Conservation (phyloP, 2,797 vertebrate species). For the Pipistrellus pipistrellus region DNA sequence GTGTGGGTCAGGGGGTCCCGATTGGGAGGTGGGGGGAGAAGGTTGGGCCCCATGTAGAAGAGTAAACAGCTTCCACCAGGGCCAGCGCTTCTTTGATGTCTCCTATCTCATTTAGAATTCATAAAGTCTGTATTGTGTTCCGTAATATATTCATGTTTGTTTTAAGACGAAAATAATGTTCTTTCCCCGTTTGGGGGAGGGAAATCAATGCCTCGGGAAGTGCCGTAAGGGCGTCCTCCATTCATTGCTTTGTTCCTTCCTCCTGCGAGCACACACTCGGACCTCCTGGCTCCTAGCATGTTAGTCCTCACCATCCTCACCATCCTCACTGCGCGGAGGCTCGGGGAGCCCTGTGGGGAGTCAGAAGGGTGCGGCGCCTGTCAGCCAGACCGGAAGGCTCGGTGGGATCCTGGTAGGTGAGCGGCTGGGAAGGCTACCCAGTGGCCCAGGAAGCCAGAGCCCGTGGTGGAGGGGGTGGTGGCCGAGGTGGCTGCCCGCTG, state of each 20-base stretch:
- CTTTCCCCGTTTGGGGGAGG: background rate
- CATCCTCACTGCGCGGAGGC: accelerated
- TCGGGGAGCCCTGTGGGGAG: accelerated
- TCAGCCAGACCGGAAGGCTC: background rate
- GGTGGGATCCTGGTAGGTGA: background rate
- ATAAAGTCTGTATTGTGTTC: background rate
- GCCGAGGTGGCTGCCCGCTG: background rate
- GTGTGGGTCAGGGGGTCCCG: too few relatives aligned
- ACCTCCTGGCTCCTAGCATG: accelerated
- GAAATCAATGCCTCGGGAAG: background rate
- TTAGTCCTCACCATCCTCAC: background rate
- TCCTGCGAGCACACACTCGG: accelerated
- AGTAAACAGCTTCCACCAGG: background rate
- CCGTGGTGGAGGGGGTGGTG: accelerated
- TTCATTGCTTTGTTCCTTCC: background rate
- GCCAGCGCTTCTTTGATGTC: background rate
- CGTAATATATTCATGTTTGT: slow-evolving; percentile 26
- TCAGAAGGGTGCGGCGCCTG: background rate
- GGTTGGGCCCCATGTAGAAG: accelerated
- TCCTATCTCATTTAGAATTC: slow-evolving; percentile 61
- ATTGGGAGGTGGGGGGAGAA: too few relatives aligned
- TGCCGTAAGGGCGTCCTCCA: accelerated
- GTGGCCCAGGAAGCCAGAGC: background rate
- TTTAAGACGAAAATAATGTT: background rate
- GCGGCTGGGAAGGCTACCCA: background rate